These are phyloP conservation scores for Dasyurus viverrinus DNA, from an alignment of 2,113 vertebrate genomes.

Conservation along the genomic window DNA sequence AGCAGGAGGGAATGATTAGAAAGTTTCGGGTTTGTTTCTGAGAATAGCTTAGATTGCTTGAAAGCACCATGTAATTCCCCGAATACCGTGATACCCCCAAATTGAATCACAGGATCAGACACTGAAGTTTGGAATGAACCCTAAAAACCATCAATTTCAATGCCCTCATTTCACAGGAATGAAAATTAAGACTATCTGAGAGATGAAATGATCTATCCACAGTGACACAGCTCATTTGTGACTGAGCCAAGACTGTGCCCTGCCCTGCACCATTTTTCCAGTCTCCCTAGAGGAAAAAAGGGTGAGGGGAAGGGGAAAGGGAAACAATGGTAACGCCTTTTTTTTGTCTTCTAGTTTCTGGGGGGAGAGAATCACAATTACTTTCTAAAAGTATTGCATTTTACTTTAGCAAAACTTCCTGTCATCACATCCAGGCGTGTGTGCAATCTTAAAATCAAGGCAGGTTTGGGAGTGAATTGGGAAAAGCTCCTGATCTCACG, in stretches of 20 bases:
- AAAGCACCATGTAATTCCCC: background rate
- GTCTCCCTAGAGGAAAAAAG: background rate
- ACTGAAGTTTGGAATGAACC: background rate
- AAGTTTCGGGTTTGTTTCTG: background rate
- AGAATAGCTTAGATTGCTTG: background rate
- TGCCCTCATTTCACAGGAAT: background rate
- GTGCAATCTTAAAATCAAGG: constrained; percentile 42
- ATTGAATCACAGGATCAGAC: background rate
- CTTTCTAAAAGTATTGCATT: background rate
- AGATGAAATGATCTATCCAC: background rate
- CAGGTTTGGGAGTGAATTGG: constrained; percentile 40
- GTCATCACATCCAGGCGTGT: background rate
- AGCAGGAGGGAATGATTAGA: background rate
- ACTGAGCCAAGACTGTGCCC: too few relatives aligned
- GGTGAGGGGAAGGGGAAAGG: background rate
- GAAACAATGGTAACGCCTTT: background rate
- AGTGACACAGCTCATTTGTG: background rate
- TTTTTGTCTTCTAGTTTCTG: background rate
- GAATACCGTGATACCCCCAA: background rate
- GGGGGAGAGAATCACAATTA: background rate
- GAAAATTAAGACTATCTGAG: background rate
- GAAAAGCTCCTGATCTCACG: constrained; percentile 64
- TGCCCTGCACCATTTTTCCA: background rate
- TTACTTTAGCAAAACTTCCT: constrained; percentile 37
- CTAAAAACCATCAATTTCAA: background rate